Percentiles rank a stretch among this genome's conserved stretches.
These are phyloP conservation scores for Syrmaticus mikado DNA, from an alignment of 2,113 vertebrate species.

Conservation along the genomic window DNA sequence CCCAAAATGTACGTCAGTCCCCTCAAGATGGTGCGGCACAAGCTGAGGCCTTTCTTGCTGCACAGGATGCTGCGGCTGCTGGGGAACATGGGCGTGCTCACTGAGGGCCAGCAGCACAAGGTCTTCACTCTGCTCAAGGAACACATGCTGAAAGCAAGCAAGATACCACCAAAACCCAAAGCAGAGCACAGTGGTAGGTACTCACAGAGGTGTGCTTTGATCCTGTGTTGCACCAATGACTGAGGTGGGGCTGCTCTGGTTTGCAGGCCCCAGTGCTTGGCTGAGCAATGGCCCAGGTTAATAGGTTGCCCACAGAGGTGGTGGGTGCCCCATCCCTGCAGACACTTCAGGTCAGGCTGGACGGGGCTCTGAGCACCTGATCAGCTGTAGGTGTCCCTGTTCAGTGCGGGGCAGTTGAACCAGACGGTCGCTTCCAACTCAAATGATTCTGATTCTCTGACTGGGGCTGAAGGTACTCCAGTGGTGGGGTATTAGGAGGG, in stretches of 20 bases:
- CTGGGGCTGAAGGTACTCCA: no score
- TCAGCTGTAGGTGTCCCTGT: no score
- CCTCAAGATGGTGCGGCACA: constrained; percentile 18
- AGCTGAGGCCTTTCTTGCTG: constrained; percentile 10
- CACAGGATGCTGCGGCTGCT: constrained; percentile 17
- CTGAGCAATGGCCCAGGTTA: neutral
- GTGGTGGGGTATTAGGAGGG: fast-evolving
- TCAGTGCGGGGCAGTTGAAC: no score
- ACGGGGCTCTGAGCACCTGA: no score
- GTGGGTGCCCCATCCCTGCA: no score
- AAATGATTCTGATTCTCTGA: no score
- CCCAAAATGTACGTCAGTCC: neutral
- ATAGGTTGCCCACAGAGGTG: no score
- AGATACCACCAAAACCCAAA: neutral
- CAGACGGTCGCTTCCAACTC: no score
- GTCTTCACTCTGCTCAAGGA: constrained; percentile 20
- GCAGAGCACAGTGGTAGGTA: constrained; percentile 13
- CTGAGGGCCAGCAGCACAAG: constrained; percentile 27
- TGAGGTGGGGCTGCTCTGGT: fast-evolving
- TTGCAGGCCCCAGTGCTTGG: fast-evolving
- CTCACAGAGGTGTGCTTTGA: neutral
- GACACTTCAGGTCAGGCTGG: no score
- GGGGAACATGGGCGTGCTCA: neutral
- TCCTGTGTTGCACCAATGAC: fast-evolving
- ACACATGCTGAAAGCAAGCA: neutral